Evolutionary conservation across 1,140 invertebrate genomes (phyloP).

Genomic region (Nomia melanderi): DNA sequence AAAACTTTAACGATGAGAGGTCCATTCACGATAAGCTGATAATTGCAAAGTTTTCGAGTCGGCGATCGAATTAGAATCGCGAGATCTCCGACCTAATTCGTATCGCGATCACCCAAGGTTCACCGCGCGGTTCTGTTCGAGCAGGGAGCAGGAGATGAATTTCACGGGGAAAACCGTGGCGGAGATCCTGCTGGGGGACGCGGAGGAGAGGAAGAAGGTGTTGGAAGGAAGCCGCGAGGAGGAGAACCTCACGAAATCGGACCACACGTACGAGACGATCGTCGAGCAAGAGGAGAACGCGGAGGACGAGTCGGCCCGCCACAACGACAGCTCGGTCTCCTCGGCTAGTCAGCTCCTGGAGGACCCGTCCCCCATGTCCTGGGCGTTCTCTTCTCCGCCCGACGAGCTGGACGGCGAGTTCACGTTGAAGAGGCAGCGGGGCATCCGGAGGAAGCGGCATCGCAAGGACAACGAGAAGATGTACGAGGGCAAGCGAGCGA

Average conservation of each 20-base stretch:
- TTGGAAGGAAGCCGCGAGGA: slow-evolving; percentile 48
- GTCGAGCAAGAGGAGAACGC: slow-evolving; percentile 31
- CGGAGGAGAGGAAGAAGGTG: slow-evolving; percentile 68
- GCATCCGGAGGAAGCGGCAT: slow-evolving; percentile 76
- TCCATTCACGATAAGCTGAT: too few relatives aligned
- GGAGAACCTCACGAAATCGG: slow-evolving; percentile 17
- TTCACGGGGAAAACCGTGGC: slow-evolving; percentile 71
- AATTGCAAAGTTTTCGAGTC: too few relatives aligned
- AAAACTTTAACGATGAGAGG: too few relatives aligned
- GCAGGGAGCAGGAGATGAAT: slow-evolving; percentile 70
- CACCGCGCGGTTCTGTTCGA: too few relatives aligned
- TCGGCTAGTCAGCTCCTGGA: slow-evolving; percentile 79
- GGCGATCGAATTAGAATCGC: too few relatives aligned
- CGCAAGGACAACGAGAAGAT: slow-evolving; percentile 68
- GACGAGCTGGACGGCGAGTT: slow-evolving; percentile 77
- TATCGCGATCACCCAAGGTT: too few relatives aligned
- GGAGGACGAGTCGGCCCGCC: slow-evolving; percentile 51
- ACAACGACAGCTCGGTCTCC: slow-evolving; percentile 77
- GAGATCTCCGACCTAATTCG: too few relatives aligned
- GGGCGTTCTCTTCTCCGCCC: slow-evolving; percentile 74
- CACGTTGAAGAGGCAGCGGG: slow-evolving; percentile 77
- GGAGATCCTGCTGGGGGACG: slow-evolving; percentile 73
- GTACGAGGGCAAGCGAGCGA: slow-evolving; percentile 66
- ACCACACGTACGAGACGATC: slow-evolving; percentile 72
- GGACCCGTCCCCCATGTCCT: slow-evolving; percentile 77